Evolutionary conservation across 2,113 vertebrate species (phyloP), one percentile per base, ranked within the genome.

Genomic region (Pteruthius melanotis): DNA sequence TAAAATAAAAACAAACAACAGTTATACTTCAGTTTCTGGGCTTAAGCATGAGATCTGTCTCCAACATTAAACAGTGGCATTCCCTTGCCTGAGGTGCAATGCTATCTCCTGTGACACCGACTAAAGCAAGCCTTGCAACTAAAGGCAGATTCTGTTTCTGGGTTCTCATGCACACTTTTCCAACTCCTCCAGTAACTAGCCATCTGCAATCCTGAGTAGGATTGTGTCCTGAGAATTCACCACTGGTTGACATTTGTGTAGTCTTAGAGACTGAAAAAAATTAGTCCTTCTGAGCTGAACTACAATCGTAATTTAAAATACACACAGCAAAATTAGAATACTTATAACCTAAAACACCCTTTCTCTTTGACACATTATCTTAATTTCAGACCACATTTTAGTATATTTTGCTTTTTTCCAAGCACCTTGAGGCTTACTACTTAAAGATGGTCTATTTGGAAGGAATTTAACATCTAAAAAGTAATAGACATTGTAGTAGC

Each of bases 1-100:
- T 94, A 91, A 90, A 97, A 88, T 65, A 90, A 95, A 97, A 97
- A 83, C 78, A 95, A 96, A 90, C 81, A 87, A 90, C 31, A 88
- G 82, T 79, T 91, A 96, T n/a, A 87, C 75, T 88, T 60, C 53
- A 56, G 82, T 91, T 76, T 83, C 82, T 19, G 42, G 68, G 49
- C 63, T 87, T 82, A 79, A 76, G 70, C 65, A 85, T 27, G 61
- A 85, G 70, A 85, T 94, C 57, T 87, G 90, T 76, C 85, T 76
- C 59, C 40, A 90, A 11, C 54, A 83, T 40, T 75, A 89, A 87
- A 86, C 33, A 79, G 78, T 44, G 82, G 76, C 49, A 76, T 85
- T 72, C 87, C 96, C 70, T 79, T 80, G 85, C 94, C 90, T 40
- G 75, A 82, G 94, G 94, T 93, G 53, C 59, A 76, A 65, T 65